Evolutionary conservation across 1,140 invertebrate genomes (phyloP), one percentile per base, ranked within the genome.

Genomic region (Camponotus vicinus): DNA sequence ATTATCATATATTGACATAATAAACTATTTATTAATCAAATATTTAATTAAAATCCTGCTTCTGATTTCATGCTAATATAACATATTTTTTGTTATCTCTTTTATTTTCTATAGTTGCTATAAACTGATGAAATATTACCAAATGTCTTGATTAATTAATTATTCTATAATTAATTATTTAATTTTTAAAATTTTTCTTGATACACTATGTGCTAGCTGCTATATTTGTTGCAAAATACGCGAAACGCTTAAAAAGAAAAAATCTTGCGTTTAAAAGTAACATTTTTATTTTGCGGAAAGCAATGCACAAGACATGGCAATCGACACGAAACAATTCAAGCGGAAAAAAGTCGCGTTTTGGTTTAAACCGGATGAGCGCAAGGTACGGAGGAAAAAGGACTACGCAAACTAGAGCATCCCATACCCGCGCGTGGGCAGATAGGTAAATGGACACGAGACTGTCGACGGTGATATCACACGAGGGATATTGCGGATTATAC

Each of bases 401-500:
- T n/a, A 42, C 79, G 55, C 32, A 34, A 75, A 83, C 55, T 45
- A 61, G 67, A 49, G 69, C 42, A 34, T 40, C 13, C 40, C 34
- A 67, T 61, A 83, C 63, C 18, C 79, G 79, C 79, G 79, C 55
- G 79, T 37, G 69, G 40, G 55, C 55, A 75, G 69, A 57, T 55
- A 85, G 61, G 79, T 67, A 83, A 77, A 87, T 83, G 86, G 78
- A 88, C 86, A 88, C 64, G 79, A 63, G 71, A 66, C 83, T 70
- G 66, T 61, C 49, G 80, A 71, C 70, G 52, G 70, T 82, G 79
- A 83, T 83, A 83, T 83, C 79, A 86, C 86, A 85, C 67, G 87
- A 9, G 71, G 88, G 87, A 91, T 91, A 91, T 91, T 91, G 87
- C 87, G 85, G 89, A 91, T 91, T 91, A 91, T 88, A 90, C 57